Percentiles rank a stretch among this genome's conserved stretches.
Conservation (phyloP, 2,113 vertebrate species). For the Limnothrissa miodon region DNA sequence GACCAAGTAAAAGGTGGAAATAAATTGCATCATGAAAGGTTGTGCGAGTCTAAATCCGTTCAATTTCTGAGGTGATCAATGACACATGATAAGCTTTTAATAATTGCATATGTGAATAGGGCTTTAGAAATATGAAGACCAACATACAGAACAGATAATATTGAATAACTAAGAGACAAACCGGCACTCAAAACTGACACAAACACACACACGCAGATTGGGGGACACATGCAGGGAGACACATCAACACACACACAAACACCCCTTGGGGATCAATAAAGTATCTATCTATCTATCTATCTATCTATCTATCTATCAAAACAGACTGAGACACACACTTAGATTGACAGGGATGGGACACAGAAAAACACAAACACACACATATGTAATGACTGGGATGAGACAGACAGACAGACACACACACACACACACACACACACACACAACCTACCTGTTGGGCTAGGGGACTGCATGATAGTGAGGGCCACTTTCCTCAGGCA, state of each 20-base stretch:
- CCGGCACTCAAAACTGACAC: neutral
- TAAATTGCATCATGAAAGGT: too few relatives aligned
- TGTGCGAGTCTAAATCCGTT: too few relatives aligned
- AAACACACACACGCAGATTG: neutral
- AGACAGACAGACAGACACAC: neutral
- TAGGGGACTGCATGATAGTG: conserved; percentile 83
- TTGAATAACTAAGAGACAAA: neutral
- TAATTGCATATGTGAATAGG: too few relatives aligned
- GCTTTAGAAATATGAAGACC: neutral
- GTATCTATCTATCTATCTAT: too few relatives aligned
- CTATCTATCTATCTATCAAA: too few relatives aligned
- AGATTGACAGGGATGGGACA: neutral
- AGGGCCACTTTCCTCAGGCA: conserved; percentile 85
- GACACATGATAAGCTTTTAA: too few relatives aligned
- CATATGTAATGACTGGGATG: neutral
- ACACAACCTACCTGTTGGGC: conserved; percentile 77
- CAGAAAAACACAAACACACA: neutral
- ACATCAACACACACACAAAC: neutral
- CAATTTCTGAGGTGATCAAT: too few relatives aligned
- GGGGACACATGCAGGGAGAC: neutral
- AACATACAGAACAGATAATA: neutral
- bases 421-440: conserved; percentile 18
- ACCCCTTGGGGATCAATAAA: too few relatives aligned
- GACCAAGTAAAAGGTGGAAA: too few relatives aligned
- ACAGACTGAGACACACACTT: neutral